Evolutionary conservation across 1,140 invertebrate species (phyloP).

Genomic region (Dufourea novaeangliae): DNA sequence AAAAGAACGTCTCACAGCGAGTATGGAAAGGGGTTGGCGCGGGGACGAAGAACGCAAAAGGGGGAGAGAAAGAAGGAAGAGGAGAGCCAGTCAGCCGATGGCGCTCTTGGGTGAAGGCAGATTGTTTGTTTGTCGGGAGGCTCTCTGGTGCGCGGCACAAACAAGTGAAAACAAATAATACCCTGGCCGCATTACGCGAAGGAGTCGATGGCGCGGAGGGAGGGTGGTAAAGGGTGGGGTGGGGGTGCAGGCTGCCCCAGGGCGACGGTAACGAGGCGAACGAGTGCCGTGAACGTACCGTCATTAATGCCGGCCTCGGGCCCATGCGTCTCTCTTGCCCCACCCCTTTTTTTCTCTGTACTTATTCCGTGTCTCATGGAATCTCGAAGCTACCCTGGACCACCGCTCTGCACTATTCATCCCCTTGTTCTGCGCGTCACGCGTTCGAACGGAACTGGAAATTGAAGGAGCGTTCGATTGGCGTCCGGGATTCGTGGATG

Average conservation of each 20-base stretch:
- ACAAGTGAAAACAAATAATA: conserved; percentile 81
- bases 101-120: conserved; percentile 55
- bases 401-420: too few relatives aligned
- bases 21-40: background rate
- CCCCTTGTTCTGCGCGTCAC: background rate
- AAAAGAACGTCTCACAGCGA: conserved; percentile 28
- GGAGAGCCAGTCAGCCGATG: conserved; percentile 35
- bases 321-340: conserved; percentile 52
- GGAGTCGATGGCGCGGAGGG: conserved; percentile 38
- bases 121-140: conserved; percentile 77
- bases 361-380: conserved; percentile 6
- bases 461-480: conserved; percentile 47
- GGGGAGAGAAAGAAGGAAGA: background rate
- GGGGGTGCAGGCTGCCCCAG: conserved; percentile 64
- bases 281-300: conserved; percentile 72
- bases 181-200: conserved; percentile 74
- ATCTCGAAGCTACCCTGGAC: background rate
- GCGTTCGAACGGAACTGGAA: conserved; percentile 32
- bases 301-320: conserved; percentile 79
- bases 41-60: conserved; percentile 1
- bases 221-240: conserved; percentile 12
- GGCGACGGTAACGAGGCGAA: conserved; percentile 77
- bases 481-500: background rate
- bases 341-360: background rate
- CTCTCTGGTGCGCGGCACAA: conserved; percentile 70